Percentiles rank a stretch among this genome's conserved stretches.
Evolutionary conservation across 1,140 invertebrate genomes (phyloP).

Genomic region (Propsilocerus akamusi): DNA sequence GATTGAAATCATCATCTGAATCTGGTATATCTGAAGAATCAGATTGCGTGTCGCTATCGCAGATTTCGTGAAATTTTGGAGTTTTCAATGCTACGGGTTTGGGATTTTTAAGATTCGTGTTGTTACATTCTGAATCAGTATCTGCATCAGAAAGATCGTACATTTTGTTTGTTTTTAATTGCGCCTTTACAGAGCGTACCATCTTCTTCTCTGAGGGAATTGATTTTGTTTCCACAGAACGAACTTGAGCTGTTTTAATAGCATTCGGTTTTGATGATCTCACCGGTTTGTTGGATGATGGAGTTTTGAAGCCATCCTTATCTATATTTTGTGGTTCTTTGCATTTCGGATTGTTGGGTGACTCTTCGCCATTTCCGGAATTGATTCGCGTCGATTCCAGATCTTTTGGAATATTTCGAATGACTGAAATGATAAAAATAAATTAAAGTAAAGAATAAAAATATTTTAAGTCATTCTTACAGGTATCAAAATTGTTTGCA

Average conservation of each 20-base stretch:
- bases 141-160: conserved; percentile 10
- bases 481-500: neutral
- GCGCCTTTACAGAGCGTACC: neutral
- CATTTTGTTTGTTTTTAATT: too few species aligned
- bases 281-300: too few species aligned
- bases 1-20: neutral
- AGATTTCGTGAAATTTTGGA: neutral
- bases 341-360: too few species aligned
- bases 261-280: too few species aligned
- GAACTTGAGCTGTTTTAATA: too few species aligned
- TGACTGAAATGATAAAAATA: too few species aligned
- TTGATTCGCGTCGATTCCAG: conserved; percentile 16
- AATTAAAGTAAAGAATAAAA: conserved; percentile 3
- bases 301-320: conserved; percentile 14
- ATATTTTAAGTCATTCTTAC: neutral
- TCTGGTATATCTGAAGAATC: neutral
- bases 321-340: too few species aligned
- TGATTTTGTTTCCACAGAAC: too few species aligned
- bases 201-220: too few species aligned
- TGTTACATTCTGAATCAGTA: conserved; percentile 6
- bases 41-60: neutral
- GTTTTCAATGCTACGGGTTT: neutral
- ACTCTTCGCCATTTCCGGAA: conserved; percentile 8
- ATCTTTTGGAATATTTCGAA: conserved; percentile 11
- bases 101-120: conserved; percentile 7